phyloP scores from a whole-genome alignment of 2,888 invertebrate genomes.

The Noctua janthe region DNA sequence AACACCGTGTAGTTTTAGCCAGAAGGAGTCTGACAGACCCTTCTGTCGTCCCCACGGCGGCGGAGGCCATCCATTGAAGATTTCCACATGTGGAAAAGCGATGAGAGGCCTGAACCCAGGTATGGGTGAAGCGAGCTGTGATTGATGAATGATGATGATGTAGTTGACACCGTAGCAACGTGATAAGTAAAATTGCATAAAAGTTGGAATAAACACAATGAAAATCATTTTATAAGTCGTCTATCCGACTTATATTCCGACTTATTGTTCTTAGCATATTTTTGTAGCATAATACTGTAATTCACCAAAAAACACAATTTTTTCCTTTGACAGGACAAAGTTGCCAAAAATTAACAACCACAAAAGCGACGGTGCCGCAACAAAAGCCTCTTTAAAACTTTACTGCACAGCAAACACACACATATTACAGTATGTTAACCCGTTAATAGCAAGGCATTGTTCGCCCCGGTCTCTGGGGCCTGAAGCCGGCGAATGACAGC shows the following conservation, averaged over 20 bases:
- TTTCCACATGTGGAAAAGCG: neutral
- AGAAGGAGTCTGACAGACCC: neutral
- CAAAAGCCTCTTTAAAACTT: slow-evolving; percentile 48
- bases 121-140: neutral
- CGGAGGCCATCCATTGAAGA: neutral
- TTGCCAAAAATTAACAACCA: neutral
- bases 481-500: slow-evolving; percentile 80
- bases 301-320: neutral
- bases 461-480: slow-evolving; percentile 64
- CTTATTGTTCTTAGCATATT: neutral
- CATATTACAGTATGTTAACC: slow-evolving; percentile 66
- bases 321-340: neutral
- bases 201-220: neutral
- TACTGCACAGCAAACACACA: slow-evolving; percentile 35
- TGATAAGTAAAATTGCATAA: neutral
- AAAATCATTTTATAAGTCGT: neutral
- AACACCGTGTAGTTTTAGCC: neutral
- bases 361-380: neutral
- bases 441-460: slow-evolving; percentile 81
- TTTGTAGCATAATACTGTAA: neutral
- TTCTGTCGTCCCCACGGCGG: neutral
- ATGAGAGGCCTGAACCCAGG: neutral
- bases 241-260: no score
- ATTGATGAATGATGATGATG: neutral
- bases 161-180: neutral